These are phyloP conservation scores for Notamacropus eugenii DNA, from an alignment of 2,797 vertebrate genomes.

Conservation along the genomic window DNA sequence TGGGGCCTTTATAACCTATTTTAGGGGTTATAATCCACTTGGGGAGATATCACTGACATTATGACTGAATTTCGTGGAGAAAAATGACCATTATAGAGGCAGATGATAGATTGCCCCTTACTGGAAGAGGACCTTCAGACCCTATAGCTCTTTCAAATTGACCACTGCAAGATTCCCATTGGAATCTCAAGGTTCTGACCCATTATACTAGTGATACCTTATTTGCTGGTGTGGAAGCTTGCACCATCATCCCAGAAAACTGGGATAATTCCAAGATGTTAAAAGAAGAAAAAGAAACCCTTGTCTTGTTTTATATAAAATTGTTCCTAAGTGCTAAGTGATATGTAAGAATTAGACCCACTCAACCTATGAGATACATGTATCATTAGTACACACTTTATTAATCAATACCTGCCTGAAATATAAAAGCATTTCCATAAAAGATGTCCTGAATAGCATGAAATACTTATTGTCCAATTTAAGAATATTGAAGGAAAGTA, in stretches of 20 bases:
- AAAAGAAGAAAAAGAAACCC: neutral
- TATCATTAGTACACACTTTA: neutral
- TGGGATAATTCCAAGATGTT: neutral
- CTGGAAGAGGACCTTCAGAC: neutral
- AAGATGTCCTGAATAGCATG: neutral
- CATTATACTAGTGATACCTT: neutral
- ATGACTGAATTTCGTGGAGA: neutral
- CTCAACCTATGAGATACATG: neutral
- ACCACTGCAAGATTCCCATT: neutral
- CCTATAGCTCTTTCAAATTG: neutral
- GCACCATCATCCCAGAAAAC: neutral
- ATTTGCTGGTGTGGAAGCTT: neutral
- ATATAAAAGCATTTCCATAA: neutral
- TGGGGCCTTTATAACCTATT: neutral
- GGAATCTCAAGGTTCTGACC: neutral
- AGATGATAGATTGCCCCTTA: neutral
- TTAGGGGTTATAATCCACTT: neutral
- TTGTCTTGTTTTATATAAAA: neutral
- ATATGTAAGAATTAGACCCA: neutral
- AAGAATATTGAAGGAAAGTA: neutral
- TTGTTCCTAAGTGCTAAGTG: neutral
- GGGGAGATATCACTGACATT: neutral
- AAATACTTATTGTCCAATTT: neutral
- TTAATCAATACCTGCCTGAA: neutral
- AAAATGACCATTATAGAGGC: neutral